These are phyloP conservation scores for Lampris megalopsis DNA, from an alignment of 2,113 vertebrate species.

Conservation along the genomic window DNA sequence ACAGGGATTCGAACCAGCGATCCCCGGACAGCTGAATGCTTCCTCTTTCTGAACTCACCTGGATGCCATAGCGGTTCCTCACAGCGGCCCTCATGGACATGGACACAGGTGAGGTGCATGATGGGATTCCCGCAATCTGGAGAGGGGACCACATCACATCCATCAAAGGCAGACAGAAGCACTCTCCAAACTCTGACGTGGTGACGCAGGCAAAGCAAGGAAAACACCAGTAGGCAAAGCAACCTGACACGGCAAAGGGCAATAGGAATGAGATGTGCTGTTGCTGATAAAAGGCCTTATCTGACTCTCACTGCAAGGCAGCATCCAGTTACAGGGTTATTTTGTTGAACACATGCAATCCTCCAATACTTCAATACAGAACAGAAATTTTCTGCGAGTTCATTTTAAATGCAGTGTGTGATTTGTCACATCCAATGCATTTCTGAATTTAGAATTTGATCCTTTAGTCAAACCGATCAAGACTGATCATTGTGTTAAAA, in stretches of 20 bases:
- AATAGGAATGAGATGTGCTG: not conserved
- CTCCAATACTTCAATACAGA: not conserved
- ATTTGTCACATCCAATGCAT: too few species aligned
- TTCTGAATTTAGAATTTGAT: too few species aligned
- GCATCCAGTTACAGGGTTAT: not conserved
- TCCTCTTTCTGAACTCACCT: slow-evolving; percentile 15
- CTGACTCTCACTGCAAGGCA: not conserved
- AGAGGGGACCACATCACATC: not conserved
- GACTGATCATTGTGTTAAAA: not conserved
- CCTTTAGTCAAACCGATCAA: too few species aligned
- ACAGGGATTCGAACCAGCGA: too few species aligned
- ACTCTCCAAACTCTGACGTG: slow-evolving; percentile 46
- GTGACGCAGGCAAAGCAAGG: slow-evolving; percentile 60
- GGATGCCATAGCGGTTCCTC: slow-evolving; percentile 32
- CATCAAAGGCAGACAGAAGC: slow-evolving; percentile 69
- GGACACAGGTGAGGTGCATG: slow-evolving; percentile 13
- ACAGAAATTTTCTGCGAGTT: too few species aligned
- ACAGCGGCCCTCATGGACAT: slow-evolving; percentile 23
- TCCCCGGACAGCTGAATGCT: not conserved
- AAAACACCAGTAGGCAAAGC: slow-evolving; percentile 56
- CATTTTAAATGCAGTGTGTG: too few species aligned
- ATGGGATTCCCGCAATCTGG: not conserved
- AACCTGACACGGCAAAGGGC: slow-evolving; percentile 28
- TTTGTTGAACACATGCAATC: not conserved
- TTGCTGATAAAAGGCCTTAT: not conserved